Evolutionary conservation across 2,888 invertebrate genomes (phyloP), one percentile per base, ranked within the genome.

Genomic region (Labia minor): DNA sequence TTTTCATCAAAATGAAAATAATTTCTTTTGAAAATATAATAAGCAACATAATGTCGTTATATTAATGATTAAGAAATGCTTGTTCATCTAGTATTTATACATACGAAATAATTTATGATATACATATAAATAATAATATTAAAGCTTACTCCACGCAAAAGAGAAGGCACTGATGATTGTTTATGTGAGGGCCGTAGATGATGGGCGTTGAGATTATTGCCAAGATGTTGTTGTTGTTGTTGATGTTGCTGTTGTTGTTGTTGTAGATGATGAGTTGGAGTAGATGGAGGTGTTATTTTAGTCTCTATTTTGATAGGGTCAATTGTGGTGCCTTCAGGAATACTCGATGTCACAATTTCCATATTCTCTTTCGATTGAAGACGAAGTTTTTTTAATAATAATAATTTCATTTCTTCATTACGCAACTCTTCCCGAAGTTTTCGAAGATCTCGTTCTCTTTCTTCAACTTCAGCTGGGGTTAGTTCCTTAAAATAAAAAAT

Each of bases 351-450:
- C 14, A 73, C 71, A 16, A 74, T 77, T 64, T 83, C 83, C 65
- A 85, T 82, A 72, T 85, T 86, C 75, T 86, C 86, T 73, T 88
- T 88, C 75, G 88, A 79, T 76, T 88, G 87, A 79, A 98, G 97
- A 66, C 92, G 86, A 70, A 98, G 81, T 78, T 96, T 96, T 77
- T 96, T 90, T 74, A 99, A 81, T 75, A 99, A 81, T 71, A 97
- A 93, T 75, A 99, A 82, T 74, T 96, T 94, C 77, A 97, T 96
- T 79, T 99, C 99, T 78, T 99, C 98, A 61, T 93, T 93, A 70
- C 96, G 85, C 64, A 97, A 80, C 75, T 95, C 93, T 76, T 94
- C 94, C 62, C 92, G 85, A 71, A 96, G 78, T 70, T 88, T 86
- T 67, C 90, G 83, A 69, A 95, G 78, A 14, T 86, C 85, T 69